A percentile compares a stretch with the other conserved stretches of the same genome.
phyloP scores from a whole-genome alignment of 1,140 invertebrate genomes.

The Geopemphigus sp. region DNA sequence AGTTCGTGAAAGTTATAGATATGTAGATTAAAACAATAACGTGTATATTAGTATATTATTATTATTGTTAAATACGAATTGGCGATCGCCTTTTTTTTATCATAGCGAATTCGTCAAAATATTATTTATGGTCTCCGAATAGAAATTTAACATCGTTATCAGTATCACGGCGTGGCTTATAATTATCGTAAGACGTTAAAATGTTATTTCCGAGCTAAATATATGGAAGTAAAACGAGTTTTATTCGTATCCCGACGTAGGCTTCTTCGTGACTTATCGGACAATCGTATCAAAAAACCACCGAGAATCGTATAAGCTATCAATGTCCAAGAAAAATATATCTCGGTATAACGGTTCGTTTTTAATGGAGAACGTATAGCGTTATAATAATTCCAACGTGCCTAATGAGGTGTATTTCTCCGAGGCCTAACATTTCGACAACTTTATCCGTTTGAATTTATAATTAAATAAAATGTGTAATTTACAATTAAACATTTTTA shows the following conservation, averaged over 20 bases:
- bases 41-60: background rate
- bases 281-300: conserved; percentile 1
- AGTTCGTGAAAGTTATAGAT: background rate
- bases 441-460: too few relatives aligned
- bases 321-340: background rate
- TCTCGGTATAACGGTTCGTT: background rate
- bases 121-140: background rate
- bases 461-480: too few relatives aligned
- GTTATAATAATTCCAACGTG: too few relatives aligned
- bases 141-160: background rate
- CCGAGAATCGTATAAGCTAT: background rate
- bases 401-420: too few relatives aligned
- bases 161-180: background rate
- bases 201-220: background rate
- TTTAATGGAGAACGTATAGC: background rate
- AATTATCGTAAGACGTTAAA: background rate
- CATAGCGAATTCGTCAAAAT: background rate
- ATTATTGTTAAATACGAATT: background rate
- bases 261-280: conserved; percentile 21
- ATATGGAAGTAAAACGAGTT: conserved; percentile 17
- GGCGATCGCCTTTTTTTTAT: background rate
- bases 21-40: too few relatives aligned
- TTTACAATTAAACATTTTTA: too few relatives aligned
- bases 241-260: background rate
- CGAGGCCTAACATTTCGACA: too few relatives aligned